A percentile compares a stretch with the other conserved stretches of the same genome.
phyloP scores from a whole-genome alignment of 1,140 invertebrate genomes.

The Ephestia elutella region DNA sequence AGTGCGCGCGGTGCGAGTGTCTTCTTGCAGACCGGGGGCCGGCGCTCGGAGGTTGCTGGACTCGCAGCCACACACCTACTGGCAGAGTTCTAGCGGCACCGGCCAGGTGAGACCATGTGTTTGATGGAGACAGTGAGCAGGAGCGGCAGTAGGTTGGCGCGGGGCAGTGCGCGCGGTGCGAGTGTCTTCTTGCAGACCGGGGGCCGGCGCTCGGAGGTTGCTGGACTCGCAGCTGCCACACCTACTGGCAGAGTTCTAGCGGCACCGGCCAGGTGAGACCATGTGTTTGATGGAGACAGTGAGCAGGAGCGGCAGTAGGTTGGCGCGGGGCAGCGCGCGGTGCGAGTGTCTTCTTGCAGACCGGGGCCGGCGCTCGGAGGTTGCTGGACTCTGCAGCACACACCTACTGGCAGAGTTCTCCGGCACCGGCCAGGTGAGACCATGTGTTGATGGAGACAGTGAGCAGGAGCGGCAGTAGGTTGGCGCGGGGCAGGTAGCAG shows the following conservation, averaged over 20 bases:
- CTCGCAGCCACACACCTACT: too few relatives aligned
- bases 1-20: constrained; percentile 58
- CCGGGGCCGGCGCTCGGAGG: constrained; percentile 52
- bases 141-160: constrained; percentile 61
- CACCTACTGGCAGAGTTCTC: too few relatives aligned
- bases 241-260: constrained; percentile 69
- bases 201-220: too few relatives aligned
- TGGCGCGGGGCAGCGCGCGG: constrained; percentile 62
- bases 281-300: neutral
- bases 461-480: constrained; percentile 49
- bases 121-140: too few relatives aligned
- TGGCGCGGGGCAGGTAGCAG: constrained; percentile 64
- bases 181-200: too few relatives aligned
- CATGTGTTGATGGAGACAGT: too few relatives aligned
- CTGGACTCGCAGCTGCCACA: constrained; percentile 58
- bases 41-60: constrained; percentile 54
- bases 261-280: constrained; percentile 52
- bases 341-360: constrained; percentile 66
- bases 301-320: constrained; percentile 49
- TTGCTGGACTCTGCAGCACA: too few relatives aligned
- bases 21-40: constrained; percentile 55
- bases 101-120: too few relatives aligned
- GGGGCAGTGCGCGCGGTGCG: too few relatives aligned
- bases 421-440: too few relatives aligned
- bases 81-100: too few relatives aligned